Conservation (phyloP, 2,888 invertebrate species). For the Pandemis corylana region DNA sequence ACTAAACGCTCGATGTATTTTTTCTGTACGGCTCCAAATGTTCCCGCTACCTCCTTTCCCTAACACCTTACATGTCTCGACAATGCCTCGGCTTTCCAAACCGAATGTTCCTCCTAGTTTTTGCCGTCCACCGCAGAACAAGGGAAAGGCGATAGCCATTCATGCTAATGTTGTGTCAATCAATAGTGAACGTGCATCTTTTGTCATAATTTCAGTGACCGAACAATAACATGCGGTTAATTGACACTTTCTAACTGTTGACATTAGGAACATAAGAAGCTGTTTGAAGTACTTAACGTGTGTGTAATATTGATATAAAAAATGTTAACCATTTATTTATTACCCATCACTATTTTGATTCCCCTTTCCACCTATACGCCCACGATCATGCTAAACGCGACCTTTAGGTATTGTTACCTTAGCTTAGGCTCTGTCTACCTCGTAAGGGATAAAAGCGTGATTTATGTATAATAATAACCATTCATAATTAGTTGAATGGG, state of each 20-base stretch:
- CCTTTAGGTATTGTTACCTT: no score
- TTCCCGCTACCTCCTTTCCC: conserved; percentile 19
- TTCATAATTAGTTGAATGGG: no score
- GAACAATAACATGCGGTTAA: conserved; percentile 15
- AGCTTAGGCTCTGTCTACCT: no score
- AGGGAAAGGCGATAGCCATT: conserved; percentile 47
- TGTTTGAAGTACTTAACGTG: no score
- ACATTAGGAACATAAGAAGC: background rate
- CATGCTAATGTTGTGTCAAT: conserved; percentile 40
- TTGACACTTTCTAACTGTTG: conserved; percentile 27
- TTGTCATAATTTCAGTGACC: conserved; percentile 24
- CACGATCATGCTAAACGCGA: no score
- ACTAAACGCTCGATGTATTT: background rate
- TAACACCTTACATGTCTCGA: conserved; percentile 43
- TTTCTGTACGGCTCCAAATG: background rate
- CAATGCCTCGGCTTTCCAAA: conserved; percentile 55
- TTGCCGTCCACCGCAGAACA: conserved; percentile 42
- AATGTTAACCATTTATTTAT: no score
- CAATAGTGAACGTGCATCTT: conserved; percentile 23
- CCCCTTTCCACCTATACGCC: no score
- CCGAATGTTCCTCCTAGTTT: conserved; percentile 52
- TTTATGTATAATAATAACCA: no score
- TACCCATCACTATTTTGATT: no score
- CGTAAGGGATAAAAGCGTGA: no score
- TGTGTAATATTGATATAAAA: no score